Base-by-base conservation (phyloP, 2,113 vertebrate genomes). In the Cryptomyrus ogoouensis region DNA sequence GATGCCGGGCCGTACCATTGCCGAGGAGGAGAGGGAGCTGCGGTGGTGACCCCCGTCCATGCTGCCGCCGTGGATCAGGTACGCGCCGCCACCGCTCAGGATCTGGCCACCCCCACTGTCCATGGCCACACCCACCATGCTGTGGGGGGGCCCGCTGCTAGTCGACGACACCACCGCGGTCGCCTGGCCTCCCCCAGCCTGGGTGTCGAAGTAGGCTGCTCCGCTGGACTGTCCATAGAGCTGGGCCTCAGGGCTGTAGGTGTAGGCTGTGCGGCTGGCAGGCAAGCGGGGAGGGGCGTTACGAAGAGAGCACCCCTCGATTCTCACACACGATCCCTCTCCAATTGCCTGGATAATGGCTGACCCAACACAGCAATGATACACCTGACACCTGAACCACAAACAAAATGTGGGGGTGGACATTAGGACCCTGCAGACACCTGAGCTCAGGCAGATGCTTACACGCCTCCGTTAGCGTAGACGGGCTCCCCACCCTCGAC, bases 61-160 rank as follows among this genome's bases (percentile, higher is more conserved):
- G 88, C 96, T 96, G 6, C 94, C 56, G 66, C 98, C 96, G 47
- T 99, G 98, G 95, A 99, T 97, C 94, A 99, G 96, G 94, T 99
- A 99, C 92, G 98, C 9, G 91, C 97, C 97, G 0, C 98, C 95
- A 83, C 98, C 94, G 93, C 98, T 98, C 94, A 99, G 96, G 91
- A 99, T 97, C 94, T 97, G 97, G 94, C 96, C 98, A 91, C 97
- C 96, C 87, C 96, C 96, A 89, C 98, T 96, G 10, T 99, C 98
- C 98, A 99, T 98, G 91, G 97, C 91, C 91, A 99, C 97, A 94
- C 98, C 98, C 95, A 99, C 98, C 98, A 99, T 99, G 95, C 97
- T 92, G 87, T 99, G 98, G 56, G 97, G 93, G 47, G 97, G 96
- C 91, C 97, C 96, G 7, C 96, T 95, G 1, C 97, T 95, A 77